Evolutionary conservation across 2,113 vertebrate species (phyloP), one percentile per base, ranked within the genome.

Genomic region (Uria lomvia): DNA sequence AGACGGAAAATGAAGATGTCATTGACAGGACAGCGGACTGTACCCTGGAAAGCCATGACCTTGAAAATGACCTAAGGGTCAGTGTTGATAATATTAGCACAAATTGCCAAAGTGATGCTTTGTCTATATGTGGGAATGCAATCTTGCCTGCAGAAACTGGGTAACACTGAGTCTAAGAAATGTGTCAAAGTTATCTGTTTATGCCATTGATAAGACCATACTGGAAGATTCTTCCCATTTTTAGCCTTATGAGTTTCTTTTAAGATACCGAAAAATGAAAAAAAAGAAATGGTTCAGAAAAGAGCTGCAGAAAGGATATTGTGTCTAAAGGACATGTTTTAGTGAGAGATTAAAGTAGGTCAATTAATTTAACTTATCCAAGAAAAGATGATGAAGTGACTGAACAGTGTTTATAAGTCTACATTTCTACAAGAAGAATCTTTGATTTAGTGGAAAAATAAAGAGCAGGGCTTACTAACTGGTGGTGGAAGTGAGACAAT

Each of bases 401-500:
- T 75, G 76, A 92, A 23, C 36, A 77, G 49, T 94, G 86, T 94
- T 95, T 95, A 80, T 81, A 93, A 90, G 43, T 81, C 60, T 49
- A 36, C 89, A 95, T 91, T 92, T 92, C 83, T 92, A 62, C 65
- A 50, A 84, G 68, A 86, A 77, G 47, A 86, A 79, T 90, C 87
- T 94, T 92, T 96, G 88, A 92, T 96, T 90, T 70, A 93, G 42
- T 91, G 88, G 92, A 71, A 95, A 86, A 94, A 96, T 19, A 94
- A 94, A 78, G 92, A 89, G 27, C 88, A 75, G 47, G 60, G 65
- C 58, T 93, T 93, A 80, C 38, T 53, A 59, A 75, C 82, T 93
- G 93, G 40, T 86, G 68, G 47, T 86, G 24, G 79, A 88, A 95
- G 30, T 27, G 75, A 80, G 79, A 26, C 0, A 2, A 56, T 77